Evolutionary conservation across 2,888 invertebrate species (phyloP), one percentile per base, ranked within the genome.

Genomic region (Odontomyia ornata): DNA sequence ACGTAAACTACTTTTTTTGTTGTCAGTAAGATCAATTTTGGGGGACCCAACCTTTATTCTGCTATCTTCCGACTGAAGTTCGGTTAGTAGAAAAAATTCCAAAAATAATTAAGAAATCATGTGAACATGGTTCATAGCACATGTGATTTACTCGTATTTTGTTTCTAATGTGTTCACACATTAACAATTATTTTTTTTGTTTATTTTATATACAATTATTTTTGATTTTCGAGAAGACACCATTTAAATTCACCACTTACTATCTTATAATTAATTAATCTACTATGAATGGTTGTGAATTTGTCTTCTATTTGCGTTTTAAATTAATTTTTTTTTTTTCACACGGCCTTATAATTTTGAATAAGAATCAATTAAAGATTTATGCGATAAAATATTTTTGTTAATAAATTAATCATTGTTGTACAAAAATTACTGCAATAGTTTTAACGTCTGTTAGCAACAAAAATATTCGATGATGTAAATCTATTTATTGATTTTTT

Each of bases 381-480:
- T 13, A 13, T 43, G 13, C 18, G 65, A 65, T 65, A 65, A 65
- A 65, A 65, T 65, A 36, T 65, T 30, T 65, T 36, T 11, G 18
- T 65, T 18, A 36, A 65, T 65, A 36, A 65, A 65, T 65, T 65
- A 65, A 65, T 36, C 65, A 65, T 65, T 65, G 62, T 62, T 36
- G 4, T 65, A 18, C 15, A 25, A 27, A 62, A 25, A 62, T 62
- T 62, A 27, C 27, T 11, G 25, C 28, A 27, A 27, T 62, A 62
- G 62, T 62, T 25, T 62, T 27, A 15, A 13, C 27, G 27, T 2
- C 62, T 25, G 62, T 62, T 62, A 60, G 60, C 21, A 52, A 52
- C 60, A 21, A n/a, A 56, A n/a, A n/a, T n/a, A n/a, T n/a, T n/a
- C n/a, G n/a, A 36, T 36, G 3, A 9, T 36, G 36, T 36, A 36